These are phyloP conservation scores for Hofmannophila pseudospretella DNA, from an alignment of 2,888 invertebrate genomes.

Conservation along the genomic window DNA sequence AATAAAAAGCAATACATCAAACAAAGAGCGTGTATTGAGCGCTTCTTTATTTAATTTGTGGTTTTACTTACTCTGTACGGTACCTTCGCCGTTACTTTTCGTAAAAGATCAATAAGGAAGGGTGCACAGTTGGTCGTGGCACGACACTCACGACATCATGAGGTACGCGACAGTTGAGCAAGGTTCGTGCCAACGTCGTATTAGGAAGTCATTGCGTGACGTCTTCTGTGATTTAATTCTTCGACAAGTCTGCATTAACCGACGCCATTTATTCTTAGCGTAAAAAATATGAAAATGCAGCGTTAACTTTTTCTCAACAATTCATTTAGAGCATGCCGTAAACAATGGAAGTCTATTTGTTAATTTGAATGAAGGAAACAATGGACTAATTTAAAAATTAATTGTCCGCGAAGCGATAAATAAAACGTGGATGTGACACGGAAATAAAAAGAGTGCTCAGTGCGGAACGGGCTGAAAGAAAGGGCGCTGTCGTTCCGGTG, in stretches of 20 bases:
- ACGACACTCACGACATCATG: constrained; percentile 26
- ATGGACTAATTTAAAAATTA: constrained; percentile 59
- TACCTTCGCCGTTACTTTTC: constrained; percentile 11
- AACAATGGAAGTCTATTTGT: constrained; percentile 17
- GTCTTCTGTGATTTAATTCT: constrained; percentile 53
- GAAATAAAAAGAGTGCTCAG: constrained; percentile 54
- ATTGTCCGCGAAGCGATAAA: constrained; percentile 68
- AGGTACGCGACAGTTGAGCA: constrained; percentile 17
- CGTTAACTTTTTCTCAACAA: constrained; percentile 1
- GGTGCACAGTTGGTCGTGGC: constrained; percentile 25
- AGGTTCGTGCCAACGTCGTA: constrained; percentile 41
- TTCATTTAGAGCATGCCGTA: constrained; percentile 1
- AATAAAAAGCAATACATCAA: no score
- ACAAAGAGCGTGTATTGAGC: no score
- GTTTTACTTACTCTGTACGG: not conserved
- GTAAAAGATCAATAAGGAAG: constrained; percentile 38
- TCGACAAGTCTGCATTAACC: constrained; percentile 27
- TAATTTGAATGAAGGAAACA: constrained; percentile 31
- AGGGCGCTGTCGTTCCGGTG: constrained; percentile 56
- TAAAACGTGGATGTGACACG: constrained; percentile 57
- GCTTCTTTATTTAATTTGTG: not conserved
- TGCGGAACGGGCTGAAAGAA: constrained; percentile 60
- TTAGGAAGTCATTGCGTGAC: constrained; percentile 58
- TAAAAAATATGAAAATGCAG: constrained; percentile 5
- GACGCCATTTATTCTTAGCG: constrained; percentile 14